A percentile compares a stretch with the other conserved stretches of the same genome.
phyloP scores from a whole-genome alignment of 2,113 vertebrate species.

The Tragelaphus buxtoni region DNA sequence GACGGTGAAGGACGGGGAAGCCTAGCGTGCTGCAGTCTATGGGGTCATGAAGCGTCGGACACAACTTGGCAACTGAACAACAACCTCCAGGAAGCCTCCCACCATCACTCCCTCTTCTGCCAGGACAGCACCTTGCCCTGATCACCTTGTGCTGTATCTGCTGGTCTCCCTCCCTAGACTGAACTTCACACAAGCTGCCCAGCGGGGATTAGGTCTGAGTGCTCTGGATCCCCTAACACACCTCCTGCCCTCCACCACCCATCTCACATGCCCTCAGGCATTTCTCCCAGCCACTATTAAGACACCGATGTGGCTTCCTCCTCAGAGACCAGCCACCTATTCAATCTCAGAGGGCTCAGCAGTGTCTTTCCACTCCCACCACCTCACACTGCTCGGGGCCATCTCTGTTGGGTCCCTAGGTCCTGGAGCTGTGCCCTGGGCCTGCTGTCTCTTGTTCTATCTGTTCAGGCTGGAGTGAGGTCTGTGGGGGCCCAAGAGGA shows the following conservation, averaged over 20 bases:
- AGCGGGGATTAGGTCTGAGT: background rate
- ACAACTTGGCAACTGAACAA: background rate
- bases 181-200: background rate
- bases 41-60: background rate
- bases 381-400: background rate
- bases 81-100: background rate
- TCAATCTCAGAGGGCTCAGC: background rate
- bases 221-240: accelerated
- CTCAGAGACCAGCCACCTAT: background rate
- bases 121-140: background rate
- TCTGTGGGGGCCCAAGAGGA: background rate
- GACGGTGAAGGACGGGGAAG: background rate
- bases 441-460: background rate
- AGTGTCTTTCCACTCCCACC: background rate
- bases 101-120: background rate
- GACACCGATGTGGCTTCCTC: background rate
- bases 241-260: background rate
- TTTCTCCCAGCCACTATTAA: background rate
- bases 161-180: background rate
- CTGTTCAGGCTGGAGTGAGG: background rate
- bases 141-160: background rate
- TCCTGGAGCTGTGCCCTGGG: background rate
- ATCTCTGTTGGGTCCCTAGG: background rate
- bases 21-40: background rate
- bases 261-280: background rate